Conservation (phyloP, 2,888 invertebrate species). For the Crepidodera aurea region DNA sequence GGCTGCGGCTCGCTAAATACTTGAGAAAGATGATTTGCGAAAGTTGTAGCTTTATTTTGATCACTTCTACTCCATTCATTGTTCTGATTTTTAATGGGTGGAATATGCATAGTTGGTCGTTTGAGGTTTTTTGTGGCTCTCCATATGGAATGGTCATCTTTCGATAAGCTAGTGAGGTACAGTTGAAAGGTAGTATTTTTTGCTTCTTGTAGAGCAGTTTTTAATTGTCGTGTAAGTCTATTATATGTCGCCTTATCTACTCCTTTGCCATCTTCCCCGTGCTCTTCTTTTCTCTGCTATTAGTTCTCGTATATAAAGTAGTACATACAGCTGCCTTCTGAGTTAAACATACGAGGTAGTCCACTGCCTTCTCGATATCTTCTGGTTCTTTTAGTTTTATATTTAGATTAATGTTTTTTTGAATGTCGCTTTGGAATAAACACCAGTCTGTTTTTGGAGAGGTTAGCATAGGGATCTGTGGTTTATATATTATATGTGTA, state of each 20-base stretch:
- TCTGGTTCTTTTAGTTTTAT: background rate
- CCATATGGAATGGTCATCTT: too few species aligned
- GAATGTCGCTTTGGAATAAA: background rate
- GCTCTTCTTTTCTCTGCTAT: background rate
- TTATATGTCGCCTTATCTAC: background rate
- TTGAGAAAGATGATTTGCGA: too few species aligned
- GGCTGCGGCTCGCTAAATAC: too few species aligned
- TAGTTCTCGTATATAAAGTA: background rate
- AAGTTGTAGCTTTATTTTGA: background rate
- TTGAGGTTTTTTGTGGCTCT: too few species aligned
- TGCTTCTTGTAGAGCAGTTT: background rate
- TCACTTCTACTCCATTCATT: too few species aligned
- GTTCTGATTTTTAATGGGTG: too few species aligned
- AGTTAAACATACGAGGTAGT: background rate
- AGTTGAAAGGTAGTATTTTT: background rate
- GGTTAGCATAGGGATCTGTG: background rate
- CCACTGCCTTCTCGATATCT: background rate
- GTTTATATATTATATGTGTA: background rate
- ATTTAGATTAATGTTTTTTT: background rate
- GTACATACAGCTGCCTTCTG: background rate
- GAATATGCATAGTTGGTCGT: too few species aligned
- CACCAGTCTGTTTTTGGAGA: constrained; percentile 1
- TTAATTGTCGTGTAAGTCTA: background rate
- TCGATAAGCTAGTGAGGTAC: background rate
- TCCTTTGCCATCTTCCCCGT: background rate